Conservation (phyloP, 2,888 invertebrate species). For the Lycia hirtaria region DNA sequence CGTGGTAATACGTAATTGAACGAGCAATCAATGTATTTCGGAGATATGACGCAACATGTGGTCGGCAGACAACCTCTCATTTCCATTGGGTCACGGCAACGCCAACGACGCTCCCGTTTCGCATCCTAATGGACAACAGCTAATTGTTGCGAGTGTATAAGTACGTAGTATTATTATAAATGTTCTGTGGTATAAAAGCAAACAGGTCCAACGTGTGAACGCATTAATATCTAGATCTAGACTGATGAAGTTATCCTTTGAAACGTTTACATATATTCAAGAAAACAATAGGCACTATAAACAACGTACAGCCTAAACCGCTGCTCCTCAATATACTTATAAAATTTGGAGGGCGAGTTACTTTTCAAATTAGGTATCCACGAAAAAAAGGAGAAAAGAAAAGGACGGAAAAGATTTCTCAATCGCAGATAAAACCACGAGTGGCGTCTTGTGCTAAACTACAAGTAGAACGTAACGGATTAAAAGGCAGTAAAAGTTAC, state of each 20-base stretch:
- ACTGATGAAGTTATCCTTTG: background rate
- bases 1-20: constrained; percentile 43
- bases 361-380: too few relatives aligned
- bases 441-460: too few relatives aligned
- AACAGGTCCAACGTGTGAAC: constrained; percentile 19
- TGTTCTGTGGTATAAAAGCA: constrained; percentile 15
- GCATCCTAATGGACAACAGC: constrained; percentile 44
- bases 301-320: too few relatives aligned
- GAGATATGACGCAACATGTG: constrained; percentile 55
- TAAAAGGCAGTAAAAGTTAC: constrained; percentile 18
- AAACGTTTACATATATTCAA: background rate
- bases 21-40: constrained; percentile 51
- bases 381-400: too few relatives aligned
- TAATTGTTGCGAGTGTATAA: constrained; percentile 37
- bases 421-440: too few relatives aligned
- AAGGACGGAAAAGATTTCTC: too few relatives aligned
- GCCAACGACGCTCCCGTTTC: constrained; percentile 41
- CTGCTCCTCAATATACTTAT: background rate
- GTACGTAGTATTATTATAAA: too few relatives aligned
- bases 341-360: too few relatives aligned
- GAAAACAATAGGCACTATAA: too few relatives aligned
- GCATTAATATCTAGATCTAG: background rate
- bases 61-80: constrained; percentile 49
- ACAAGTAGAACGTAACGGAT: constrained; percentile 1
- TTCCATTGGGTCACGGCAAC: constrained; percentile 49